Conservation (phyloP, 2,888 invertebrate genomes). For the Cheilosia vernalis region DNA sequence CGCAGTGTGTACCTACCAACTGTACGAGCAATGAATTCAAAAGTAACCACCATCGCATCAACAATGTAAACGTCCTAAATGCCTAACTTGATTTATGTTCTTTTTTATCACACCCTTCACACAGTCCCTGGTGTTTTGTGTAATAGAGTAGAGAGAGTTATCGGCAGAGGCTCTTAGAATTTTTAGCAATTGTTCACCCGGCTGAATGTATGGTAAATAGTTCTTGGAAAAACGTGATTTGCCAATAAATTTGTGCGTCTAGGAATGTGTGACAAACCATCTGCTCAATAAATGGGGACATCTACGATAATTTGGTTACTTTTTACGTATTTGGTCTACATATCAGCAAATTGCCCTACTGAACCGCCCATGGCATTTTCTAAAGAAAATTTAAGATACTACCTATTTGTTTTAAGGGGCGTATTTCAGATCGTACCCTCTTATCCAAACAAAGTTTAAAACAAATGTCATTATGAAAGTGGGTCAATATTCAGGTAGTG, state of each 20-base stretch:
- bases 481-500: neutral
- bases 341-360: neutral
- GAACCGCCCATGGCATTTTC: neutral
- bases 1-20: neutral
- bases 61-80: slow-evolving; percentile 29
- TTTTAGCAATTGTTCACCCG: slow-evolving; percentile 14
- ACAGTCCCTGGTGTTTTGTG: neutral
- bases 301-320: neutral
- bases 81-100: slow-evolving; percentile 35
- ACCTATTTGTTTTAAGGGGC: neutral
- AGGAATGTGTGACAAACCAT: neutral
- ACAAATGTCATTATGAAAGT: slow-evolving; percentile 4
- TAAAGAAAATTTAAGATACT: no score
- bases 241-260: slow-evolving; percentile 30
- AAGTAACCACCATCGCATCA: slow-evolving; percentile 9
- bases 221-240: slow-evolving; percentile 44
- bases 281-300: slow-evolving; percentile 3
- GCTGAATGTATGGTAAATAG: slow-evolving; percentile 10
- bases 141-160: neutral
- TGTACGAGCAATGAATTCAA: slow-evolving; percentile 18
- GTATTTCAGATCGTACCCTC: neutral
- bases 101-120: slow-evolving; percentile 17
- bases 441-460: neutral
- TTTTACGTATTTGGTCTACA: no score
- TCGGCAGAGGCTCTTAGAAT: slow-evolving; percentile 5